Base-by-base conservation (phyloP, 1,140 invertebrate genomes). In the Grapholita molesta region DNA sequence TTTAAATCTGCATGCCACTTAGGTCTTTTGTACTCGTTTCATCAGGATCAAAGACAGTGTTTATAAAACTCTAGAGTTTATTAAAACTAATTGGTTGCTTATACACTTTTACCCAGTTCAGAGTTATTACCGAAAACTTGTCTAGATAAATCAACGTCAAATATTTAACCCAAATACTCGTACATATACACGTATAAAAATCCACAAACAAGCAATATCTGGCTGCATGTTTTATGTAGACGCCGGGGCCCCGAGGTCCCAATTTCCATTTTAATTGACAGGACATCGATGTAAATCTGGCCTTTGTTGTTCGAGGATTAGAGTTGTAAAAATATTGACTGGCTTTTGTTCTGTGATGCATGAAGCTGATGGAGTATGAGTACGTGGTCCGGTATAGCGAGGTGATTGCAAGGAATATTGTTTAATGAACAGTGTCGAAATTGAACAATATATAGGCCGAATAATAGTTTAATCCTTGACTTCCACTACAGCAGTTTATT, bases 231-330 rank as follows among this genome's bases (percentile, higher is more conserved):
- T 48, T 48, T 48, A 48, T 48, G 42, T 48, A 48, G 15, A 48
- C 42, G 42, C 7, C 42, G 6, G 42, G 42, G 42, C 42, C 15
- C 42, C 7, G 42, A n/a, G 42, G 52, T 53, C 68, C 71, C 76
- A 78, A 82, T 82, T 80, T 82, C 72, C 80, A 82, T 82, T 71
- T 78, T 80, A 82, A 82, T 82, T 80, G 72, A 76, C 72, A 67
- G 61, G 64, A 68, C 70, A 69, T 57, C 64, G 52, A 48, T 48
- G 42, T 48, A 48, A 48, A 48, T 48, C 42, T 48, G 42, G 18
- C 42, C 42, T 48, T 48, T 48, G 42, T 48, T 48, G 42, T 48
- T 4, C 7, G 15, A 21, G 42, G 42, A 48, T 48, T 48, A 48
- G 42, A 48, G 72, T 68, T 76, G 70, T 76, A 78, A 78, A 78